Base-by-base conservation (phyloP, 2,888 invertebrate genomes). In the Clusia tigrina region DNA sequence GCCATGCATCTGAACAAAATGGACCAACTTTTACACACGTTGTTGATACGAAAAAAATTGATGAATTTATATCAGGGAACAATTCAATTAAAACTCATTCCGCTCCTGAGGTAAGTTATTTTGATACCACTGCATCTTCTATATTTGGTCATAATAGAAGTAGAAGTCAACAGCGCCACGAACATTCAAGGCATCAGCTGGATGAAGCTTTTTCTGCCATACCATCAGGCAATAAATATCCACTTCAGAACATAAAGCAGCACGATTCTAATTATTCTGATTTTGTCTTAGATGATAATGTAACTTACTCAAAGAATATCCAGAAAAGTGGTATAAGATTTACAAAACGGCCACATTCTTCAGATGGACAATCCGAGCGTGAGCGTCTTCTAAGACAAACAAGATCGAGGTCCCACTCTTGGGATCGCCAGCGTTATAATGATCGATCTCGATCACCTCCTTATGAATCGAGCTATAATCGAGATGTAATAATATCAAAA, bases 1-100 rank as follows among this genome's bases (percentile, higher is more conserved):
- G 85, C 62, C 93, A 94, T 83, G 90, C 90, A 76, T 85, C 85
- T 1, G 90, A 90, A 73, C 83, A 81, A 24, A 78, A 83, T 1
- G 89, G 88, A 0, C 81, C 83, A 6, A 86, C 88, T 0, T 89
- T 90, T 72, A 85, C 85, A 32, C 85, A 87, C 67, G 76, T 86
- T 18, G 75, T 87, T 5, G 83, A 84, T 60, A 79, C 83, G 53
- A 84, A 85, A 15, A 84, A 79, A 54, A 67, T 81, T 1, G 78
- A 81, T 77, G 69, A 77, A 74, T 66, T 78, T 17, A 73, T 77
- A 9, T 66, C 69, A 37, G n/a, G n/a, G n/a, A n/a, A n/a, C n/a
- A n/a, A n/a, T n/a, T n/a, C n/a, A n/a, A n/a, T n/a, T n/a, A n/a
- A n/a, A n/a, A n/a, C n/a, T n/a, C n/a, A n/a, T n/a, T n/a, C n/a